These are phyloP conservation scores for Calameuta filiformis DNA, from an alignment of 2,888 invertebrate species.

Conservation along the genomic window DNA sequence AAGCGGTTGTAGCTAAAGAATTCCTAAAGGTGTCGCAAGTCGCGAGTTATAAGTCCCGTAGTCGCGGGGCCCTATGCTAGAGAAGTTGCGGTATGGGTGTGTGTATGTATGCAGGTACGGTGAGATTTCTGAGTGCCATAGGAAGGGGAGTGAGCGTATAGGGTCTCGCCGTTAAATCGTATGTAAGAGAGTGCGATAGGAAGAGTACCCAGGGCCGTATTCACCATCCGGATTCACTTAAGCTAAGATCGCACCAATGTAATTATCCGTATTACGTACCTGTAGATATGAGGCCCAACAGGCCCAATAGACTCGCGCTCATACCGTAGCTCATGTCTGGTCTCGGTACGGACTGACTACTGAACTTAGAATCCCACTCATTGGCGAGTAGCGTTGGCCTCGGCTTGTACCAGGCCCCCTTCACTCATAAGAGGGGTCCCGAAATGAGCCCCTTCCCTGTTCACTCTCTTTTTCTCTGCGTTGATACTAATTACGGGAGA, in stretches of 20 bases:
- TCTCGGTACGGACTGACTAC: constrained; percentile 57
- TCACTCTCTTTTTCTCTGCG: not conserved
- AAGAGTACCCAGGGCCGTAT: constrained; percentile 3
- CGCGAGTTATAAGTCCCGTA: not conserved
- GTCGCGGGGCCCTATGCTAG: not conserved
- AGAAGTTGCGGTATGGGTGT: not conserved
- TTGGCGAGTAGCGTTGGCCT: constrained; percentile 22
- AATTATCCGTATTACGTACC: constrained; percentile 45
- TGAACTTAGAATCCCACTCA: constrained; percentile 51
- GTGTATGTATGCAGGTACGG: not conserved
- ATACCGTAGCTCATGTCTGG: constrained; percentile 38
- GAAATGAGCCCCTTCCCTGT: not conserved
- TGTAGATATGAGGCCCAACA: constrained; percentile 49
- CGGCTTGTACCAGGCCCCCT: constrained; percentile 25
- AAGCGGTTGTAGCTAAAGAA: constrained; percentile 45
- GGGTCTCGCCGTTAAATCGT: not conserved
- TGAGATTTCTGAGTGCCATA: not conserved
- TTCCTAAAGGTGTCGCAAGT: constrained; percentile 43
- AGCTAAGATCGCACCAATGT: not conserved
- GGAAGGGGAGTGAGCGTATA: not conserved
- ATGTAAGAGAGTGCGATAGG: not conserved
- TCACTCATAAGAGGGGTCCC: constrained; percentile 28
- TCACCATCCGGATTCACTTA: not conserved
- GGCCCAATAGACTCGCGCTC: constrained; percentile 47
- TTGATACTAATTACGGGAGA: not conserved